Percentiles rank a stretch among this genome's conserved stretches.
These are phyloP conservation scores for Punctoribates punctum DNA, from an alignment of 2,888 invertebrate genomes.

Conservation along the genomic window DNA sequence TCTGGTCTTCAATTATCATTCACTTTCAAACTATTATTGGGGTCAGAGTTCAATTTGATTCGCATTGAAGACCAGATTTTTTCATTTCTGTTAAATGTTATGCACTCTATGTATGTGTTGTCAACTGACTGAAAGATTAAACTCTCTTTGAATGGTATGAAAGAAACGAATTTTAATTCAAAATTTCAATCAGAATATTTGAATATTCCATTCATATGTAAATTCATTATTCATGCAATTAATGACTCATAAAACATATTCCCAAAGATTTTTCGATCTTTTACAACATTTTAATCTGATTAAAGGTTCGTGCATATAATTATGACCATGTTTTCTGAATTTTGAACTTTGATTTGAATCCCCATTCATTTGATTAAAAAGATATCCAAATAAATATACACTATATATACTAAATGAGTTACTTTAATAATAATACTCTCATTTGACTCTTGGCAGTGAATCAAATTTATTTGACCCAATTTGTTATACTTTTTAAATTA, in stretches of 20 bases:
- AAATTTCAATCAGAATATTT: background rate
- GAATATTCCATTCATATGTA: background rate
- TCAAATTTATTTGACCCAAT: too few relatives aligned
- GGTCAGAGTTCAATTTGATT: constrained; percentile 20
- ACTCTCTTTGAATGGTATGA: constrained; percentile 15
- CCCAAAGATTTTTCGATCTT: background rate
- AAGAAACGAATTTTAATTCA: background rate
- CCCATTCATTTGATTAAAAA: too few relatives aligned
- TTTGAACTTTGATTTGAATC: too few relatives aligned
- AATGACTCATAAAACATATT: constrained; percentile 7
- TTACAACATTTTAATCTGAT: background rate
- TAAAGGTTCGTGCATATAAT: background rate
- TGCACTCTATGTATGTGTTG: background rate
- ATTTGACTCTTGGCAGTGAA: too few relatives aligned
- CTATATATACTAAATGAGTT: too few relatives aligned
- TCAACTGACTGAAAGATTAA: constrained; percentile 3
- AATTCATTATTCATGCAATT: constrained; percentile 28
- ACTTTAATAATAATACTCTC: too few relatives aligned
- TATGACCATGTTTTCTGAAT: background rate
- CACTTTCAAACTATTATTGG: constrained; percentile 11
- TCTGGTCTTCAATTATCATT: constrained; percentile 9
- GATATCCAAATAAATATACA: too few relatives aligned
- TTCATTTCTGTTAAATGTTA: constrained; percentile 1
- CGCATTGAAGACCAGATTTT: background rate
- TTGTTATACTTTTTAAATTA: too few relatives aligned